Percentiles rank a stretch among this genome's conserved stretches.
These are phyloP conservation scores for Clusia tigrina DNA, from an alignment of 2,888 invertebrate genomes.

Conservation along the genomic window DNA sequence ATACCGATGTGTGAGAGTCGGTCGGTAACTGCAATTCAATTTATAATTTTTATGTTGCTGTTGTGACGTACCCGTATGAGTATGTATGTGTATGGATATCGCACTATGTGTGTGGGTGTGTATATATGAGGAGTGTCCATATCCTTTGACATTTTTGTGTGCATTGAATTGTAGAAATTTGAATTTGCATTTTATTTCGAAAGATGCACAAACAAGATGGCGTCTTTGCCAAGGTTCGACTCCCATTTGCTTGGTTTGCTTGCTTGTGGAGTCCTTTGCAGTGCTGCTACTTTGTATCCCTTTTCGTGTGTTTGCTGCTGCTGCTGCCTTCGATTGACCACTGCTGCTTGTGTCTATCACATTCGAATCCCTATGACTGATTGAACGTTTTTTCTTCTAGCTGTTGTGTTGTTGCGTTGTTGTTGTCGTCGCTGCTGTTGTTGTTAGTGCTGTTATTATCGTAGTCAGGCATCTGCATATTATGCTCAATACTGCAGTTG, in stretches of 20 bases:
- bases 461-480: neutral
- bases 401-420: no score
- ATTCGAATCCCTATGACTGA: constrained; percentile 6
- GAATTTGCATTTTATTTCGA: neutral
- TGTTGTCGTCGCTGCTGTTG: neutral
- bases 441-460: neutral
- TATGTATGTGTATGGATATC: no score
- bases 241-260: neutral
- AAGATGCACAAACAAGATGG: neutral
- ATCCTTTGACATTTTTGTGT: neutral
- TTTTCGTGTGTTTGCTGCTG: neutral
- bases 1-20: no score
- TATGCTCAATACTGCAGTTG: no score
- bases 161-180: neutral
- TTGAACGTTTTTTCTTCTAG: neutral
- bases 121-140: neutral
- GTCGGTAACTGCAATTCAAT: neutral
- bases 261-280: neutral
- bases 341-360: neutral
- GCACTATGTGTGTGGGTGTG: no score
- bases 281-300: neutral
- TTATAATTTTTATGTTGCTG: neutral
- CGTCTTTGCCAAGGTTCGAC: neutral
- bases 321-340: constrained; percentile 1
- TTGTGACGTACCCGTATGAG: neutral